A percentile compares a stretch with the other conserved stretches of the same genome.
phyloP scores from a whole-genome alignment of 2,888 invertebrate species.

The Lasioglossum morio region DNA sequence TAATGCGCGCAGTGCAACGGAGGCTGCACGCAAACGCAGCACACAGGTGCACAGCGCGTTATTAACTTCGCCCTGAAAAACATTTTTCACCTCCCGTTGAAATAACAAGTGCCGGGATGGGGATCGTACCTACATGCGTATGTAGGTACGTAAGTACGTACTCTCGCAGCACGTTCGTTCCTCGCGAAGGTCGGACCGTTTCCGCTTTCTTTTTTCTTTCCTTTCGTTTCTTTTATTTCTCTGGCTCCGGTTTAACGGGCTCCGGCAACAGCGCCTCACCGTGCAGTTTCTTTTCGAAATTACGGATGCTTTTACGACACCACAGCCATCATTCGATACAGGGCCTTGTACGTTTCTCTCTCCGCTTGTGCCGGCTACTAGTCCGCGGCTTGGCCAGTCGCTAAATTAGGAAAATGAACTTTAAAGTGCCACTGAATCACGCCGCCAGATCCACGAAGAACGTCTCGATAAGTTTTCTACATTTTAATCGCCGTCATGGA shows the following conservation, averaged over 20 bases:
- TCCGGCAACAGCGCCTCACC: constrained; percentile 4
- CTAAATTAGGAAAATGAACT: background rate
- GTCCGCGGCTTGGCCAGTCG: background rate
- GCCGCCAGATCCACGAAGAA: background rate
- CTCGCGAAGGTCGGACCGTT: constrained; percentile 24
- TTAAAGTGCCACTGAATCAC: background rate
- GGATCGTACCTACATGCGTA: background rate
- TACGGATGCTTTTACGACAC: constrained; percentile 20
- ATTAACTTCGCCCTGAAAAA: constrained; percentile 44
- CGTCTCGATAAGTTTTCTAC: background rate
- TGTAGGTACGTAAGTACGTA: background rate
- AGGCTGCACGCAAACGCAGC: constrained; percentile 26
- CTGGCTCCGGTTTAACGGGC: constrained; percentile 15
- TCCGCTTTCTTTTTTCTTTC: constrained; percentile 11
- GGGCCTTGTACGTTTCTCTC: background rate
- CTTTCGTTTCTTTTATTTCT: background rate
- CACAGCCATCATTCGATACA: background rate
- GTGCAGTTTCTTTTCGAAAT: constrained; percentile 40
- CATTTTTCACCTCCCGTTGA: constrained; percentile 38
- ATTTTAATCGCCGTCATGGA: constrained; percentile 9
- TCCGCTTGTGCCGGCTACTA: background rate
- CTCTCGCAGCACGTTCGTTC: background rate
- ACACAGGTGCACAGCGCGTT: constrained; percentile 55
- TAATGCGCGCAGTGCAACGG: constrained; percentile 48
- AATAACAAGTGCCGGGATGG: constrained; percentile 29